Evolutionary conservation across 2,888 invertebrate genomes (phyloP).

Genomic region (Erannis defoliaria): DNA sequence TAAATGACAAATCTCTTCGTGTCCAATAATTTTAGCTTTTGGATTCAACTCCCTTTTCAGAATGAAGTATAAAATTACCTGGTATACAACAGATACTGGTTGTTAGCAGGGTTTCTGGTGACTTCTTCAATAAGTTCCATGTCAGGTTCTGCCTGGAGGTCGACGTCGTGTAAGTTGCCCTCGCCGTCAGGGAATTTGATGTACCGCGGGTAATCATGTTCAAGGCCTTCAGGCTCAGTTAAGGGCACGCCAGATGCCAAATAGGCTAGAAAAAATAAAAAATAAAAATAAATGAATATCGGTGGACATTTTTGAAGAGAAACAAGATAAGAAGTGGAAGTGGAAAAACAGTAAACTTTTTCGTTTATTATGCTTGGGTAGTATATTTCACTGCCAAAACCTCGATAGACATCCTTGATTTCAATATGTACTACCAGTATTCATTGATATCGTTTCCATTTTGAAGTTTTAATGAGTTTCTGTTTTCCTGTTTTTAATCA

Average conservation of each 20-base stretch:
- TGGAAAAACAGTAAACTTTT: too few relatives aligned
- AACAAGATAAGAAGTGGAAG: too few relatives aligned
- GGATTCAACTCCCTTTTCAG: too few relatives aligned
- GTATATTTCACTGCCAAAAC: too few relatives aligned
- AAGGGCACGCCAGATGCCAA: slow-evolving; percentile 50
- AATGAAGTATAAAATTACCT: slow-evolving; percentile 50
- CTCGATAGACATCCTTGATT: too few relatives aligned
- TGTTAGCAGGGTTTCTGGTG: slow-evolving; percentile 54
- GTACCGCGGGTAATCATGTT: slow-evolving; percentile 50
- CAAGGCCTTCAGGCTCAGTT: slow-evolving; percentile 33
- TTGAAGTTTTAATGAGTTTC: too few relatives aligned
- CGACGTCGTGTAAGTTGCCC: slow-evolving; percentile 53
- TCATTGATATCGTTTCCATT: too few relatives aligned
- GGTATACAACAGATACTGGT: slow-evolving; percentile 59
- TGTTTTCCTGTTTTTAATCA: too few relatives aligned
- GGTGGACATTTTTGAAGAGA: too few relatives aligned
- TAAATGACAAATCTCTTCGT: neutral
- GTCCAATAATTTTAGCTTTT: too few relatives aligned
- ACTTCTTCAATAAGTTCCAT: slow-evolving; percentile 51
- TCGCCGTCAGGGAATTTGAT: slow-evolving; percentile 58
- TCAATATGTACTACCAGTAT: too few relatives aligned
- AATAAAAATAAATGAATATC: neutral
- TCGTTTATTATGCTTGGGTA: too few relatives aligned
- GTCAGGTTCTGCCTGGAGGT: slow-evolving; percentile 58
- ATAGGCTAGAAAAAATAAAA: slow-evolving; percentile 40